Evolutionary conservation across 2,797 vertebrate species (phyloP), one percentile per base, ranked within the genome.

Genomic region (Silurus lanzhouensis): DNA sequence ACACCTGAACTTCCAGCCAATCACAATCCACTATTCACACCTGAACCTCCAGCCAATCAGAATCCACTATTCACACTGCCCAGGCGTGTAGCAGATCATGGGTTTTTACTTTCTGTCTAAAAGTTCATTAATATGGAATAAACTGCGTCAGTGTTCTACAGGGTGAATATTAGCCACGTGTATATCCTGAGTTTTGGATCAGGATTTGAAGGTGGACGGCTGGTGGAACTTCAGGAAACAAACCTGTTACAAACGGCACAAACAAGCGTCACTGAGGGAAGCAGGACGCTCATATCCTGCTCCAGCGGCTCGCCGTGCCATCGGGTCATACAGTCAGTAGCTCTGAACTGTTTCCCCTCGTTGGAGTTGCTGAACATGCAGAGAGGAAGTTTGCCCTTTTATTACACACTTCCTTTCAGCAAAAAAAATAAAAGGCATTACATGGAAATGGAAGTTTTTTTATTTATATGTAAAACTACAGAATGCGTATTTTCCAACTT

Each of bases 321-420:
- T 78, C 38, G 14, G 52, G 55, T 55, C 68, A 52, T 9, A 22
- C 25, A 68, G 44, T 82, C 61, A 57, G 63, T 86, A 58, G 44
- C 46, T 71, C 38, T 70, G 14, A 61, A 60, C 48, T 31, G 72
- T 83, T 81, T 76, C 44, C 46, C 75, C 46, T 61, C 17, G 14
- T n/a, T 13, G 63, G 44, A 88, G 58, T 38, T 88, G 88, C 88
- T 89, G 87, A 89, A 67, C 55, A 61, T 38, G 81, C 83, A 86
- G 27, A 63, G 27, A 83, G 85, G 83, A 85, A 83, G 61, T 19
- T 10, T 80, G 63, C 10, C 5, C 84, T 86, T 64, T 60, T 80
- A 64, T 87, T 84, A 76, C 83, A 55, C 64, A 83, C 76, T 46
- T 89, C 88, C 83, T 86, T 76, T 52, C 31, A 6, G 48, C 13